Base-by-base conservation (phyloP, 2,113 vertebrate genomes). In the Abramis brama region DNA sequence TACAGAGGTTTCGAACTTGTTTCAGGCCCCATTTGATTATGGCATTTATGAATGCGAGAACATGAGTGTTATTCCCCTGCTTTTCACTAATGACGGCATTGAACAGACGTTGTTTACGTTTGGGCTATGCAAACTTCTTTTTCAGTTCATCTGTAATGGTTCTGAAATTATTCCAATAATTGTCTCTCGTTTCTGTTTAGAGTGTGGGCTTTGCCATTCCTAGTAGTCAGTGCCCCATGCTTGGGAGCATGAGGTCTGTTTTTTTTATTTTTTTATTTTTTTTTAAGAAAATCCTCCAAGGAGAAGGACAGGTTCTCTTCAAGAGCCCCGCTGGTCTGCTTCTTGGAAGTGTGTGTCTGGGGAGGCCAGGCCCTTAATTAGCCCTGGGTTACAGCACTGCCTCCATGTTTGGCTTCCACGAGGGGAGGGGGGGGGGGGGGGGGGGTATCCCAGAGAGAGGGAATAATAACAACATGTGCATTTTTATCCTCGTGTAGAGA, bases 301-400 rank as follows among this genome's bases (percentile, higher is more conserved):
- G 82, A 43, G 59, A 75, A 83, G 57, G 74, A 83, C 76, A 84
- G 84, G 43, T 78, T 77, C 75, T 76, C 30, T 85, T 81, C 79
- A 87, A 57, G 62, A 55, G 43, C 52, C 84, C 78, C 43, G 79
- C 82, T 79, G 79, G 70, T 83, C 66, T 84, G 57, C 57, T 91
- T 91, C 88, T 88, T 84, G 79, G 89, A 89, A 86, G 85, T 6
- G 60, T 82, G 71, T 79, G 83, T 79, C 85, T 77, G 70, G 86
- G 86, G 83, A 85, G 60, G 82, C 74, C 77, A 86, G 85, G 84
- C 66, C 57, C 80, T 55, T 88, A 76, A 82, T 88, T 84, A 88
- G 80, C 75, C 39, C 55, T 57, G 27, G 71, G 62, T 57, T 83
- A 74, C 43, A 75, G 52, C 52, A 13, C 80, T 87, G 12, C 88